Conservation (phyloP, 2,888 invertebrate species). For the Chrysopilus asiliformis region DNA sequence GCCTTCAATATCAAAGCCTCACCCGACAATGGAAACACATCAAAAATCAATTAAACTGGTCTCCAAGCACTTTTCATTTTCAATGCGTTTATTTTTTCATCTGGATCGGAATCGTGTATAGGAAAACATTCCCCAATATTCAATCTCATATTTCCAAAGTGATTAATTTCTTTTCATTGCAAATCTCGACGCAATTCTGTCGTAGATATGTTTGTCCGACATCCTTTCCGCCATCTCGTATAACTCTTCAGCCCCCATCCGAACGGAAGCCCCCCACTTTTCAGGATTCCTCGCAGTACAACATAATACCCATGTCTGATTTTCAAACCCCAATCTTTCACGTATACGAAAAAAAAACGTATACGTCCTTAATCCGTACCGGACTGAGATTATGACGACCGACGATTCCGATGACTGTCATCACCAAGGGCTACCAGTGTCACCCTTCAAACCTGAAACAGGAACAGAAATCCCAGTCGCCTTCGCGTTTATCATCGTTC, state of each 20-base stretch:
- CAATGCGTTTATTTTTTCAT: too few species aligned
- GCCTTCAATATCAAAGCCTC: too few species aligned
- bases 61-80: too few species aligned
- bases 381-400: not conserved
- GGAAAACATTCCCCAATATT: too few species aligned
- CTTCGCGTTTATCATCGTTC: not conserved
- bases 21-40: too few species aligned
- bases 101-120: too few species aligned
- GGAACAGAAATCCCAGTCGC: not conserved
- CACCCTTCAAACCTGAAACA: not conserved
- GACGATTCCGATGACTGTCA: not conserved
- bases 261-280: not conserved
- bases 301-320: not conserved
- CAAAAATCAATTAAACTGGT: too few species aligned
- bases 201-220: too few species aligned
- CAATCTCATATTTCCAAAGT: not conserved
- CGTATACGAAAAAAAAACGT: too few species aligned
- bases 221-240: not conserved
- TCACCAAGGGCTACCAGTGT: not conserved
- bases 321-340: too few species aligned
- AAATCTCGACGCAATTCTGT: too few species aligned
- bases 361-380: too few species aligned
- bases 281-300: not conserved
- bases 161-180: constrained; percentile 2
- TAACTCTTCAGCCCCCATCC: not conserved